phyloP scores from a whole-genome alignment of 2,113 vertebrate genomes.

The Mungos mungo region DNA sequence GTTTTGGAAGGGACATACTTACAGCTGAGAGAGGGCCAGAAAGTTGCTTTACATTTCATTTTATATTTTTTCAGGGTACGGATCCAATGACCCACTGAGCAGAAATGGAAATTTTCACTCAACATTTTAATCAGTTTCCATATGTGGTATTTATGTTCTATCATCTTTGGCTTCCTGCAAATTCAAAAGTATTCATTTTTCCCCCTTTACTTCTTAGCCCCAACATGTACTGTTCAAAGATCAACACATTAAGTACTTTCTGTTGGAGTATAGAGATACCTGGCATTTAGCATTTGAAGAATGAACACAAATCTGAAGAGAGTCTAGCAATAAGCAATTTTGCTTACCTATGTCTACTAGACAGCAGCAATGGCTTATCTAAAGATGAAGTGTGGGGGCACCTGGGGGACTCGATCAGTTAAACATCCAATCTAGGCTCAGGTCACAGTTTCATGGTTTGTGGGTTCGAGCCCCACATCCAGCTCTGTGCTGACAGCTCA shows the following conservation, averaged over 20 bases:
- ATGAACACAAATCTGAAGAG: background rate
- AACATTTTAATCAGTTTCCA: background rate
- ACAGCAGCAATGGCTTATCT: background rate
- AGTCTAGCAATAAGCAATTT: background rate
- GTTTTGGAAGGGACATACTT: background rate
- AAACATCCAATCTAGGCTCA: no score
- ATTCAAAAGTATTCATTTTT: background rate
- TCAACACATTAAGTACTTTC: background rate
- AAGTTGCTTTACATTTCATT: background rate
- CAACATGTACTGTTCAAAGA: background rate
- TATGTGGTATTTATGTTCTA: background rate
- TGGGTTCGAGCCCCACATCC: no score
- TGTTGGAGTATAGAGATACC: background rate
- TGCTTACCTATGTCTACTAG: background rate
- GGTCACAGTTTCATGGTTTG: no score
- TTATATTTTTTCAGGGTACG: background rate
- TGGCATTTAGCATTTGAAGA: background rate
- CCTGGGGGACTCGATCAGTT: no score
- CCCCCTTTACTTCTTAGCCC: background rate
- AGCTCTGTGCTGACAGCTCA: no score
- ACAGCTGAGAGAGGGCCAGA: background rate
- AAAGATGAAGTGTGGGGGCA: background rate
- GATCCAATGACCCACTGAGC: background rate
- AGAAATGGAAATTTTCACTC: background rate
- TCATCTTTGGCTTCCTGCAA: conserved; percentile 8